phyloP scores from a whole-genome alignment of 2,113 vertebrate species.

The Callionymus lyra region DNA sequence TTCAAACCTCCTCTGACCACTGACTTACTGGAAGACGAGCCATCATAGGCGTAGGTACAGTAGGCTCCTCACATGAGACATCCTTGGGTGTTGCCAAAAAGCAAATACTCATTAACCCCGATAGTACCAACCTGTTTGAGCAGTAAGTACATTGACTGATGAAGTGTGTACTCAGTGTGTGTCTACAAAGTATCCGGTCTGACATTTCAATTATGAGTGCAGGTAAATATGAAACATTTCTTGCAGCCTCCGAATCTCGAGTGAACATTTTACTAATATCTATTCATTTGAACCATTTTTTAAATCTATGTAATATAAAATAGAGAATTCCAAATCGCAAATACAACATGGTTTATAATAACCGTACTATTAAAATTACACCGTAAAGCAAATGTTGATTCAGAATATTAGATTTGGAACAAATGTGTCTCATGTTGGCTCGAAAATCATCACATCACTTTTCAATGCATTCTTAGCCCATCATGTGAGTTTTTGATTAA shows the following conservation, averaged over 20 bases:
- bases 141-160: slow-evolving; percentile 26
- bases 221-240: slow-evolving; percentile 19
- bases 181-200: slow-evolving; percentile 11
- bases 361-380: too few species aligned
- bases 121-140: slow-evolving; percentile 38
- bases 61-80: slow-evolving; percentile 35
- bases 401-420: too few species aligned
- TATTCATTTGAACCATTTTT: too few species aligned
- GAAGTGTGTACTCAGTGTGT: slow-evolving; percentile 18
- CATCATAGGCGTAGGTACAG: slow-evolving; percentile 42
- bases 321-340: too few species aligned
- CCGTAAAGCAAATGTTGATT: too few species aligned
- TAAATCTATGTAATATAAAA: too few species aligned
- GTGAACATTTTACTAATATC: slow-evolving; percentile 5
- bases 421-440: too few species aligned
- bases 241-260: slow-evolving; percentile 1
- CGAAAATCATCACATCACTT: too few species aligned
- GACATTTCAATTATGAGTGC: slow-evolving; percentile 23
- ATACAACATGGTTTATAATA: too few species aligned
- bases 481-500: too few species aligned
- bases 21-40: slow-evolving; percentile 26
- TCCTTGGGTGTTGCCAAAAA: slow-evolving; percentile 57
- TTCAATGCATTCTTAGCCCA: too few species aligned
- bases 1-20: slow-evolving; percentile 38
- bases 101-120: slow-evolving; percentile 58